Evolutionary conservation across 2,888 invertebrate genomes (phyloP), one percentile per base, ranked within the genome.

Genomic region (Timema podura): DNA sequence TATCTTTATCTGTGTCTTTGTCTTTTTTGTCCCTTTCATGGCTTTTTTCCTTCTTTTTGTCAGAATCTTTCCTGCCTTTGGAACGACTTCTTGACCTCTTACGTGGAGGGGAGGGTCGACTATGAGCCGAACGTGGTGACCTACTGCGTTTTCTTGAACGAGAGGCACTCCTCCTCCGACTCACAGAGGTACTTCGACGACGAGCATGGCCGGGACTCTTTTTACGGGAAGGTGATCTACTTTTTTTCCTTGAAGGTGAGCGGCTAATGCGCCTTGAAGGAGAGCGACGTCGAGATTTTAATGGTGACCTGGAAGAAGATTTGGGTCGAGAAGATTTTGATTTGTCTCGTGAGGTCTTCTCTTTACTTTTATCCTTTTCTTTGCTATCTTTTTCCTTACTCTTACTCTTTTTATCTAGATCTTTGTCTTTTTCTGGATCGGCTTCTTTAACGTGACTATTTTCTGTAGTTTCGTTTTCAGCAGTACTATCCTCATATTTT

Each of bases 221-320:
- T 75, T 86, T 87, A 1, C 86, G 80, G 1, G 83, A 81, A 13
- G 76, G 82, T 5, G 84, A 83, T 48, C 72, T 74, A 48, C 76
- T 75, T 77, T 76, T 72, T 77, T 75, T 76, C 49, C 74, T 72
- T 11, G 72, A 68, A 11, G 74, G 74, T 48, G 76, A 76, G 54
- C 74, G 73, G 69, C 73, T 70, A 59, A 68, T 72, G 44, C 71
- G 65, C 47, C 68, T 16, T 11, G 69, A 66, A 49, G 73, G 73
- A 70, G 68, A 73, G 51, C 69, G 71, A 71, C 71, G 74, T 48
- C 64, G 75, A 57, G 72, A 71, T 61, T 71, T 73, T 15, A 69
- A 70, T 54, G 73, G 74, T 45, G 74, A 74, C 7, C 74, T 71
- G 2, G 73, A 73, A 54, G 72, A 68, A 8, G 74, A 74, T 46